Base-by-base conservation (phyloP, 2,888 invertebrate species). In the Phengaris alcon region DNA sequence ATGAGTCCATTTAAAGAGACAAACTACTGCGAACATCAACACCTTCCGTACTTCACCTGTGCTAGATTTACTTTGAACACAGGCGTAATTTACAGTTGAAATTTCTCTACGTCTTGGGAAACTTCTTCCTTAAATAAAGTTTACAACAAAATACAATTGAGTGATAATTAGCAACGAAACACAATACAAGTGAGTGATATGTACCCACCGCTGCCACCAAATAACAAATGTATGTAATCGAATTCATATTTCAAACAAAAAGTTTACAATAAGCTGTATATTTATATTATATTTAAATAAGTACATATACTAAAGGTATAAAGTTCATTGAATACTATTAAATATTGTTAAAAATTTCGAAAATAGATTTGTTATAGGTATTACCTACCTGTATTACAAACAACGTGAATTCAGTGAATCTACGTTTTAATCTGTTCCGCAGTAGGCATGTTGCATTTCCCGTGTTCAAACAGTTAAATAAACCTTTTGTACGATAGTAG, bases 31-130 rank as follows among this genome's bases (percentile, higher is more conserved):
- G 48, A 69, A 69, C 48, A 69, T 69, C 68, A n/a, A 68, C 68
- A 69, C 48, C 15, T 69, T 15, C n/a, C 13, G 35, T 12, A n/a
- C 35, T 68, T 68, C 48, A 48, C 69, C 69, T 69, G 69, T n/a
- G 12, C 2, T 48, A 69, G 69, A 69, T 69, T 69, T 69, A 69
- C 48, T 69, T 46, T n/a, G 68, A 46, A n/a, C 64, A 59, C 59
- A 64, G 35, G 15, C 68, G 68, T 69, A 69, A 48, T 69, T 69
- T 48, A 69, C 5, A n/a, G 69, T 69, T 69, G 48, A 9, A 69
- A 69, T 69, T 69, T 69, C 9, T 69, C 69, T 69, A 46, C 13
- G 69, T 69, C 69, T 69, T 69, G 10, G 64, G 10, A 35, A 64
- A 64, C 64, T 64, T 13, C 12, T 64, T 64, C 64, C 12, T 12